Evolutionary conservation across 53 echinoderm and acorn worm species (phyloP).

Genomic region (Pentamera pediparva): DNA sequence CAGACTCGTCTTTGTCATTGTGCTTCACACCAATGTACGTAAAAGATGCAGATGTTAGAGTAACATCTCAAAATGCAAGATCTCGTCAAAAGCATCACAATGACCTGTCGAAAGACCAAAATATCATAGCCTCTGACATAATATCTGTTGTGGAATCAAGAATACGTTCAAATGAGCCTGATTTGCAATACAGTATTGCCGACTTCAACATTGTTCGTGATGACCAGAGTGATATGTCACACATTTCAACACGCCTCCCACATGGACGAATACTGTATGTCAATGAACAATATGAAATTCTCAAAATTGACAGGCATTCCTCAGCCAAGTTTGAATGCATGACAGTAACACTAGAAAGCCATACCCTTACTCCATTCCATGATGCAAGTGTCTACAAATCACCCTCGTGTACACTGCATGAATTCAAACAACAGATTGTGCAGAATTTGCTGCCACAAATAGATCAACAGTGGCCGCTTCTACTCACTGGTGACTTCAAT

Average conservation of each 20-base stretch:
- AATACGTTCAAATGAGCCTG: conserved; percentile 1
- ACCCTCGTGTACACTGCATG: conserved; percentile 1
- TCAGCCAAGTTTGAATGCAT: background rate
- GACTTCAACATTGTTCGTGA: background rate
- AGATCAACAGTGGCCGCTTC: background rate
- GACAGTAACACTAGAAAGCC: background rate
- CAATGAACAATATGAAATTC: background rate
- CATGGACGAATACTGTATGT: conserved; percentile 42
- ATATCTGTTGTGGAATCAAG: conserved; percentile 39
- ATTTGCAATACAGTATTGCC: background rate
- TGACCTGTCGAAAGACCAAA: conserved; percentile 27
- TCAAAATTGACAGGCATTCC: background rate
- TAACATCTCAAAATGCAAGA: conserved; percentile 32
- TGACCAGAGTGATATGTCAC: background rate
- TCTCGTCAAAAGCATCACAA: conserved; percentile 26
- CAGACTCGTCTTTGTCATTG: background rate
- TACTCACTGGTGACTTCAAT: conserved; percentile 42
- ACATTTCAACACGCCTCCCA: conserved; percentile 19
- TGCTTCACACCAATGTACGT: conserved; percentile 31
- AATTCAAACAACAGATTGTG: background rate
- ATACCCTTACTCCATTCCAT: background rate
- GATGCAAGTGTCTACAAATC: background rate
- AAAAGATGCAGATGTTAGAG: background rate
- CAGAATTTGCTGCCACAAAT: conserved; percentile 12
- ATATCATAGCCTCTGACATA: conserved; percentile 27